Conservation (phyloP, 2,797 vertebrate genomes). For the Heterohyrax brucei region DNA sequence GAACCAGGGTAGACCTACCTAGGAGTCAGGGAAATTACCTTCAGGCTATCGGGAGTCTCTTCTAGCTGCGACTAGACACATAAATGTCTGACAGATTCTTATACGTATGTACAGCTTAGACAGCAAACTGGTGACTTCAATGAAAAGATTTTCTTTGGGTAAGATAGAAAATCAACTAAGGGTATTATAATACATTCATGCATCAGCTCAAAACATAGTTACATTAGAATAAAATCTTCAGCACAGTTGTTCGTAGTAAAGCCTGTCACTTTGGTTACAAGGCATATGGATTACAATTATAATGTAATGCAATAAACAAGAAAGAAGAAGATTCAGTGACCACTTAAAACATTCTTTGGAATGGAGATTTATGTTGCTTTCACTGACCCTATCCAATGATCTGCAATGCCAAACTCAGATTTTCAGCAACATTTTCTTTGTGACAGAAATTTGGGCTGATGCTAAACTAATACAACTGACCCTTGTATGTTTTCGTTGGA, state of each 20-base stretch:
- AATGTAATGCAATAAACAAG: slow-evolving; percentile 38
- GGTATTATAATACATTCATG: slow-evolving; percentile 57
- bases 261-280: background rate
- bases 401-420: slow-evolving; percentile 69
- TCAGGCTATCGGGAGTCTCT: background rate
- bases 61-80: slow-evolving; percentile 43
- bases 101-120: slow-evolving; percentile 58
- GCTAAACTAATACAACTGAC: background rate
- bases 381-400: slow-evolving; percentile 48
- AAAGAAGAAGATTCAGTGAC: slow-evolving; percentile 50
- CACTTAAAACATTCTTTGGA: slow-evolving; percentile 53
- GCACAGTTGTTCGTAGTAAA: slow-evolving; percentile 61
- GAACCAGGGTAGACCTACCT: background rate
- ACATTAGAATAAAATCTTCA: slow-evolving; percentile 74
- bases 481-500: background rate
- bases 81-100: slow-evolving; percentile 66
- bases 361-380: slow-evolving; percentile 1
- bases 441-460: background rate
- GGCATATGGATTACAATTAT: slow-evolving; percentile 26
- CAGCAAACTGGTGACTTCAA: slow-evolving; percentile 61
- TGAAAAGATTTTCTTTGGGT: slow-evolving; percentile 16
- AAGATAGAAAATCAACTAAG: slow-evolving; percentile 59
- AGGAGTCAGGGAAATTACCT: slow-evolving; percentile 30
- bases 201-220: slow-evolving; percentile 59
- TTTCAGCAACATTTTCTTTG: slow-evolving; percentile 53